Base-by-base conservation (phyloP, 1,140 invertebrate genomes). In the Bombus polaris region DNA sequence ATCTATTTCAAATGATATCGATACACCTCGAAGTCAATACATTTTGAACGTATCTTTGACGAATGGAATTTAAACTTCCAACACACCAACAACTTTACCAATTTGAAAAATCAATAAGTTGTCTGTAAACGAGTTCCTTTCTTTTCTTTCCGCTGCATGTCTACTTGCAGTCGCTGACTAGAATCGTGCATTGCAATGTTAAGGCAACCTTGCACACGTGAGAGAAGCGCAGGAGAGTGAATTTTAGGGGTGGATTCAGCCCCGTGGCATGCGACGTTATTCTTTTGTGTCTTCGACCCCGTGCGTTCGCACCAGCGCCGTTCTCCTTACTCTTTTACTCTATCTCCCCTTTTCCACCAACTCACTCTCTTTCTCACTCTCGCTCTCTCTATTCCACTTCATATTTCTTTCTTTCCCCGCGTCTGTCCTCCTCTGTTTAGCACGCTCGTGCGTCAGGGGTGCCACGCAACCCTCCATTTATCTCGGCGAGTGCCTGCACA, bases 181-280 rank as follows among this genome's bases (percentile, higher is more conserved):
- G 57, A 62, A 72, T 71, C 65, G 65, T 65, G 65, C 73, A 73
- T 77, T 68, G 70, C 84, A 72, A 87, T 77, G 86, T 72, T 87
- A 81, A 70, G 87, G 87, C 89, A 91, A 93, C 91, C 92, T 92
- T 92, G 89, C 92, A 85, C 87, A 80, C 81, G 86, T 81, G 83
- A 86, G 75, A 90, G 89, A 87, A 66, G 75, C 83, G 85, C 83
- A 83, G 73, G 81, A 86, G 90, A 90, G 87, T 90, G 91, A 92
- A 92, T 90, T 87, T 93, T 90, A 91, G 89, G 92, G 92, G 88
- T 90, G 88, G 83, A 81, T 77, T 85, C 88, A 88, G 83, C 87
- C 88, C 81, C 85, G 87, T 92, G 92, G 88, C 91, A 89, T 93
- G 92, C 92, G 92, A 93, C 92, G 92, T 92, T 87, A 93, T 92